These are phyloP conservation scores for Drosophila mayri DNA, from an alignment of 1,140 invertebrate species.

Conservation along the genomic window DNA sequence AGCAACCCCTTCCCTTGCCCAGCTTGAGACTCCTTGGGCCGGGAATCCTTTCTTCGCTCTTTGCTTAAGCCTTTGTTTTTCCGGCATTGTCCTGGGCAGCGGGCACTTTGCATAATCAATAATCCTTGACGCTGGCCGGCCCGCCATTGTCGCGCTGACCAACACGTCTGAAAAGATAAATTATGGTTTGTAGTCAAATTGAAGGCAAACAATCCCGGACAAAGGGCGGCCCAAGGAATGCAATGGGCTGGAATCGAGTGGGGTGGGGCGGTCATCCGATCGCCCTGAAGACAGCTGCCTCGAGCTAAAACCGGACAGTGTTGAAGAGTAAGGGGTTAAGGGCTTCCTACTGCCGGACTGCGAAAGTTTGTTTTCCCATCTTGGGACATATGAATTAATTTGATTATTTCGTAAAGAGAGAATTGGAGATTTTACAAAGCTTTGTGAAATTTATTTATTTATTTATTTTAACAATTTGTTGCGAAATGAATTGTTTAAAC, in stretches of 20 bases:
- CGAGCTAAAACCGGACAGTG: constrained; percentile 39
- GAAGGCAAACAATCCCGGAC: constrained; percentile 83
- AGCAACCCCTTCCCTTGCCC: constrained; percentile 67
- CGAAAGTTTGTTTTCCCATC: constrained; percentile 56
- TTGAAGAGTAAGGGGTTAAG: constrained; percentile 11
- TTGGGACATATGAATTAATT: constrained; percentile 62
- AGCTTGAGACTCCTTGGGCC: constrained; percentile 40
- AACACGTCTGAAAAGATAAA: constrained; percentile 84
- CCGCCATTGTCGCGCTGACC: constrained; percentile 76
- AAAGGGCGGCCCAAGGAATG: constrained; percentile 40
- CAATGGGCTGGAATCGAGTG: constrained; percentile 43
- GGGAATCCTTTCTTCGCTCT: constrained; percentile 54
- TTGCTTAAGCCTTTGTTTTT: constrained; percentile 80
- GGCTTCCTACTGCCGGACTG: constrained; percentile 4
- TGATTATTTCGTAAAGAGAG: constrained; percentile 36
- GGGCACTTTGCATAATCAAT: constrained; percentile 85
- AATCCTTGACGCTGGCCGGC: constrained; percentile 80
- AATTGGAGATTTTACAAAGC: background rate
- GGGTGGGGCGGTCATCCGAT: constrained; percentile 48
- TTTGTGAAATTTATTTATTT: background rate
- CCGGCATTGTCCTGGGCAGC: constrained; percentile 68
- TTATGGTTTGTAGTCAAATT: constrained; percentile 85
- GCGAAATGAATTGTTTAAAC: no score
- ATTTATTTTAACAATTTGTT: no score
- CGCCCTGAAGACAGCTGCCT: constrained; percentile 53